These are phyloP conservation scores for Brachirus orientalis DNA, from an alignment of 2,113 vertebrate genomes.

Conservation along the genomic window DNA sequence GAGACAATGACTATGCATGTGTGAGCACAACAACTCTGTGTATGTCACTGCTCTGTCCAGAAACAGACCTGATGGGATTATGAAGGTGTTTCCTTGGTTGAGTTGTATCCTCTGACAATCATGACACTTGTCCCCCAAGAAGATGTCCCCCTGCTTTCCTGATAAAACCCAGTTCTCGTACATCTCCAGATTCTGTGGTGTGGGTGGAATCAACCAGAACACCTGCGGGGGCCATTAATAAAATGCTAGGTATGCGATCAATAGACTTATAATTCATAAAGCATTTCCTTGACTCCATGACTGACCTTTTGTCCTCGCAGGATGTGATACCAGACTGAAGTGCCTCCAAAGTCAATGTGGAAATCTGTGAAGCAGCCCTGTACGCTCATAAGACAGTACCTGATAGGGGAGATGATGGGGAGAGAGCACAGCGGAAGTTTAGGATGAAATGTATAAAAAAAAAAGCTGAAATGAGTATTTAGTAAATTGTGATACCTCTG, in stretches of 20 bases:
- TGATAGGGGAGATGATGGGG: slow-evolving; percentile 52
- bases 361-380: slow-evolving; percentile 99
- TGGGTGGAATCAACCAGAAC: slow-evolving; percentile 98
- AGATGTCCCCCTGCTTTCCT: slow-evolving; percentile 98
- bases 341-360: slow-evolving; percentile 98
- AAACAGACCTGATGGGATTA: slow-evolving; percentile 94
- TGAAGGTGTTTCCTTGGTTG: slow-evolving; percentile 96
- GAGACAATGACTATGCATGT: not conserved
- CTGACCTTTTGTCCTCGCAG: slow-evolving; percentile 95
- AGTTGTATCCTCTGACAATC: slow-evolving; percentile 96
- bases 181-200: slow-evolving; percentile 95
- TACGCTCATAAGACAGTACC: slow-evolving; percentile 99
- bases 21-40: not conserved
- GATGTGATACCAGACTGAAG: slow-evolving; percentile 99
- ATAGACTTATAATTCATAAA: not conserved
- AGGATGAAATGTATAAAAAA: not conserved
- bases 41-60: not conserved
- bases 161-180: slow-evolving; percentile 99
- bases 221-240: slow-evolving; percentile 79
- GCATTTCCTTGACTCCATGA: not conserved
- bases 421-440: not conserved
- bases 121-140: slow-evolving; percentile 93
- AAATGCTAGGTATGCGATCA: not conserved
- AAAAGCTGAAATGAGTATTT: not conserved
- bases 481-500: not conserved